A percentile compares a stretch with the other conserved stretches of the same genome.
Evolutionary conservation across 2,113 vertebrate genomes (phyloP).

Genomic region (Xiphorhynchus elegans): DNA sequence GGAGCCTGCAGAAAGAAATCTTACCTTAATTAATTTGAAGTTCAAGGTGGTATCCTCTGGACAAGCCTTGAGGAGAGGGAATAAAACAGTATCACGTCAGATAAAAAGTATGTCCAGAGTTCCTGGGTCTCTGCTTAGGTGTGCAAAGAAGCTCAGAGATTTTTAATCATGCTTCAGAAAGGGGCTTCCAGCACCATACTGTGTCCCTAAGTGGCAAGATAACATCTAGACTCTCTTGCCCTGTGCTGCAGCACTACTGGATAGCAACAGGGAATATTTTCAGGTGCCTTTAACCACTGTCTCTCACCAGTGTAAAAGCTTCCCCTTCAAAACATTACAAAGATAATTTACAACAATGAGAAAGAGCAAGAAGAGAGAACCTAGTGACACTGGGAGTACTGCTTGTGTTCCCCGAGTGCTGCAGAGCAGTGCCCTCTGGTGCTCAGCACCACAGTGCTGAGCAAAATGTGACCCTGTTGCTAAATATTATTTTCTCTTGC

Average conservation of each 20-base stretch:
- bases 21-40: constrained; percentile 87
- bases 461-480: neutral
- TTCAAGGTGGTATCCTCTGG: constrained; percentile 76
- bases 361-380: neutral
- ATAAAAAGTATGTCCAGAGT: neutral
- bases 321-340: neutral
- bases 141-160: neutral
- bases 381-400: neutral
- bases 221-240: neutral
- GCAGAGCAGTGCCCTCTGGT: constrained; percentile 50
- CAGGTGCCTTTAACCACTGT: neutral
- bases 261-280: neutral
- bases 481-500: neutral
- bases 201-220: neutral
- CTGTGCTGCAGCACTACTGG: neutral
- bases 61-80: constrained; percentile 74
- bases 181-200: neutral
- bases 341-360: neutral
- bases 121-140: neutral
- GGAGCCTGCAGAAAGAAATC: neutral
- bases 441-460: neutral
- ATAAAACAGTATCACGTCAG: neutral
- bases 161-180: neutral
- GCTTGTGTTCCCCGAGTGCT: neutral
- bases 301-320: neutral